A percentile compares a stretch with the other conserved stretches of the same genome.
phyloP scores from a whole-genome alignment of 2,888 invertebrate genomes.

The Drosophila yooni region DNA sequence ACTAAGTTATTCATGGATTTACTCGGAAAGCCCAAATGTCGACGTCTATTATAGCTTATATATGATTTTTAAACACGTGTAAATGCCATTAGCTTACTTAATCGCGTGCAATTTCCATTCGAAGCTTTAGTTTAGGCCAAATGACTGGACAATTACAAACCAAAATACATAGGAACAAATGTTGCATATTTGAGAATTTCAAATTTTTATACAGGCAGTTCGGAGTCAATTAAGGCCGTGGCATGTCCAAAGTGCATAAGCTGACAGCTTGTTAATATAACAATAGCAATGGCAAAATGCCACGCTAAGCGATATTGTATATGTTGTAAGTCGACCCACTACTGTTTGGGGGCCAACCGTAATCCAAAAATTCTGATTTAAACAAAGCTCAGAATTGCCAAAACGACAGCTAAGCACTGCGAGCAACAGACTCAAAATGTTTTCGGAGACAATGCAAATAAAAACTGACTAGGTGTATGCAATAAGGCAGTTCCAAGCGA shows the following conservation, averaged over 20 bases:
- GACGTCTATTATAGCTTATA: background rate
- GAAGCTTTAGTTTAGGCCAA: constrained; percentile 7
- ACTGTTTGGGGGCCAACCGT: constrained; percentile 8
- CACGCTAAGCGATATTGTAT: background rate
- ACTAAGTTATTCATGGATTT: background rate
- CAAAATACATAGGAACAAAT: background rate
- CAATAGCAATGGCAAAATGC: constrained; percentile 2
- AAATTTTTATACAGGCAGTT: constrained; percentile 42
- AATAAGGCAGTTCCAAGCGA: background rate
- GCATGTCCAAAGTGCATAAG: constrained; percentile 41
- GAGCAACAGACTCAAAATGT: background rate
- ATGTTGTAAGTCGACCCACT: constrained; percentile 1
- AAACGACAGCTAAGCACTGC: background rate
- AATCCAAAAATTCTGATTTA: background rate
- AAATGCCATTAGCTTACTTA: constrained; percentile 7
- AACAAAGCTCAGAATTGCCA: background rate
- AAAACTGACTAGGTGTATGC: background rate
- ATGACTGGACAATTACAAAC: constrained; percentile 5
- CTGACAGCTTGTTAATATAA: constrained; percentile 4
- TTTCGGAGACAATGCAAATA: constrained; percentile 11
- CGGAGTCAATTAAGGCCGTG: constrained; percentile 28
- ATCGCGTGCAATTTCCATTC: constrained; percentile 35
- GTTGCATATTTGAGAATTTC: constrained; percentile 30
- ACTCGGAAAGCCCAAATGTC: background rate
- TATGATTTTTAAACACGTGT: constrained; percentile 17